These are phyloP conservation scores for Butorides virescens DNA, from an alignment of 2,113 vertebrate genomes.

Conservation along the genomic window DNA sequence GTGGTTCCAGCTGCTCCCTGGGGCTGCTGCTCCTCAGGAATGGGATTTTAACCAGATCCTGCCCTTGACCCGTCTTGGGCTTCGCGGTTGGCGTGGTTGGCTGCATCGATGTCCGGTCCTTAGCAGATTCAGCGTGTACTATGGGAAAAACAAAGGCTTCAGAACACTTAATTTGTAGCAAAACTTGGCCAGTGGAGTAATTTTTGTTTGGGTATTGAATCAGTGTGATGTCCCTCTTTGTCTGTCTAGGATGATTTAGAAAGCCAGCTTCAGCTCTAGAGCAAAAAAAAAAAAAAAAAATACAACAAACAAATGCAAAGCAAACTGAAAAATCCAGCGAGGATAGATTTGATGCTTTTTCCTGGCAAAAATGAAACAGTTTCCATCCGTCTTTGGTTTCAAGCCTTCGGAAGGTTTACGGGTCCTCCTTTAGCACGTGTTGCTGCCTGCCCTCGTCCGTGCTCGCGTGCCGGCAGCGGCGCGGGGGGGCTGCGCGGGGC, in stretches of 20 bases:
- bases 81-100: neutral
- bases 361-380: constrained; percentile 44
- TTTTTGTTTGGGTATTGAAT: neutral
- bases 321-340: constrained; percentile 19
- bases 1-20: neutral
- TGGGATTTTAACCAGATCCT: neutral
- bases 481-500: neutral
- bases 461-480: neutral
- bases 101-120: accelerated
- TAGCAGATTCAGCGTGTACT: neutral
- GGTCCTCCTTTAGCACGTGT: neutral
- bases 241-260: constrained; percentile 3
- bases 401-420: neutral
- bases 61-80: neutral
- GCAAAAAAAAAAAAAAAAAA: neutral
- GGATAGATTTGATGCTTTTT: constrained; percentile 57
- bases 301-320: neutral
- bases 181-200: neutral
- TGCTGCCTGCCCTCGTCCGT: neutral
- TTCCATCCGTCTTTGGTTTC: constrained; percentile 60
- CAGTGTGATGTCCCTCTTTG: neutral
- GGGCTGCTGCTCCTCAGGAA: neutral
- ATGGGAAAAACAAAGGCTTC: neutral
- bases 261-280: neutral
- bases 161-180: neutral